Evolutionary conservation across 1,140 invertebrate genomes (phyloP).

Genomic region (Tyrophagus putrescentiae): DNA sequence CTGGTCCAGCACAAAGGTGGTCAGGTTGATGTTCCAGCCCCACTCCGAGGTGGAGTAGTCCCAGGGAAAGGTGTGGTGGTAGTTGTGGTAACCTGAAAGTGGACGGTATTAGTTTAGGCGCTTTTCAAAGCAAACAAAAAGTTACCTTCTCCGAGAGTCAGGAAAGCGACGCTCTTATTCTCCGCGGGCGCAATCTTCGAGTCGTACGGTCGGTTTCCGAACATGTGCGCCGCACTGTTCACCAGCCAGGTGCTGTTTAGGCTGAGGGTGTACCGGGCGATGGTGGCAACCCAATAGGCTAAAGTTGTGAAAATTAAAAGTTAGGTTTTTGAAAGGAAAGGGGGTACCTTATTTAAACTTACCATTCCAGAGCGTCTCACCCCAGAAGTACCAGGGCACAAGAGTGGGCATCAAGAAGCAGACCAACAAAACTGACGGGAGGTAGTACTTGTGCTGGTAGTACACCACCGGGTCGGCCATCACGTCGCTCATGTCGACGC

Average conservation of each 20-base stretch:
- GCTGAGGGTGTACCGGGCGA: conserved; percentile 35
- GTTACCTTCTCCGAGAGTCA: conserved; percentile 31
- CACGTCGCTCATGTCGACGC: conserved; percentile 69
- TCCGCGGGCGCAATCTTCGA: conserved; percentile 36
- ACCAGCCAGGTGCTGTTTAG: conserved; percentile 37
- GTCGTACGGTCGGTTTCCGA: conserved; percentile 38
- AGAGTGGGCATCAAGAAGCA: conserved; percentile 39
- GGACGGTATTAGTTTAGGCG: background rate
- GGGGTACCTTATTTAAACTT: too few species aligned
- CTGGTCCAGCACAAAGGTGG: conserved; percentile 45
- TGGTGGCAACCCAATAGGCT: conserved; percentile 34
- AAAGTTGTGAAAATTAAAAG: too few species aligned
- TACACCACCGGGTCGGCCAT: conserved; percentile 59
- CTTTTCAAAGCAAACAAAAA: background rate
- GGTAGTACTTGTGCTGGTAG: conserved; percentile 54
- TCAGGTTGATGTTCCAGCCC: conserved; percentile 32
- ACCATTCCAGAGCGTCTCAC: conserved; percentile 34
- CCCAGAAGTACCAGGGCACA: conserved; percentile 38
- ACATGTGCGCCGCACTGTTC: conserved; percentile 39
- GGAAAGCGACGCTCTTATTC: conserved; percentile 34
- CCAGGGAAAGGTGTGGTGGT: conserved; percentile 42
- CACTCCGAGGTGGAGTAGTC: conserved; percentile 39
- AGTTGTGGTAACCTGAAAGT: conserved; percentile 41
- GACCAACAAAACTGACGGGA: conserved; percentile 33
- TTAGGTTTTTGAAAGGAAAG: too few species aligned